phyloP scores from a whole-genome alignment of 1,140 invertebrate genomes.

The Listronotus oregonensis region DNA sequence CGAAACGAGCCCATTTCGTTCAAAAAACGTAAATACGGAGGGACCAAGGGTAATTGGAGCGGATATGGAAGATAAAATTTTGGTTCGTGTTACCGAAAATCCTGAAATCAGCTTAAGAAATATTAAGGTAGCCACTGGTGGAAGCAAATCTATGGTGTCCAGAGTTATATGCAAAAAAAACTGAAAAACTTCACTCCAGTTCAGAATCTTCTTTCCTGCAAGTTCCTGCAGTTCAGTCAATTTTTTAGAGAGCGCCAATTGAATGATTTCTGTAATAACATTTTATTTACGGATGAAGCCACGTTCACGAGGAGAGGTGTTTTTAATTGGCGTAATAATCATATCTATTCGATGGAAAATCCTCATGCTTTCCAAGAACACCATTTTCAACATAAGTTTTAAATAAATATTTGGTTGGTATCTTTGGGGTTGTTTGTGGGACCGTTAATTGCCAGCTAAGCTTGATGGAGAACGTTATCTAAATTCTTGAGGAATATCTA shows the following conservation, averaged over 20 bases:
- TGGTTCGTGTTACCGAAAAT: slow-evolving; percentile 5
- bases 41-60: background rate
- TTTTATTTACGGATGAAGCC: slow-evolving; percentile 4
- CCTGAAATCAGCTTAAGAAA: background rate
- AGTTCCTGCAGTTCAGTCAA: background rate
- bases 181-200: background rate
- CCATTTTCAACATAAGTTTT: slow-evolving; percentile 11
- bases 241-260: background rate
- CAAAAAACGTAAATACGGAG: background rate
- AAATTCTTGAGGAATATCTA: no score
- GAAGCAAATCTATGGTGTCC: no score
- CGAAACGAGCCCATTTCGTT: slow-evolving; percentile 8
- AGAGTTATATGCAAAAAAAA: no score
- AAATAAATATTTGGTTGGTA: slow-evolving; percentile 1
- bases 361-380: background rate
- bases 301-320: background rate
- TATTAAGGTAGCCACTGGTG: background rate
- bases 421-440: no score
- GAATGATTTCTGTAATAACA: background rate
- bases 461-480: no score
- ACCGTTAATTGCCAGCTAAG: no score
- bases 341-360: background rate
- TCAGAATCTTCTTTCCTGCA: background rate
- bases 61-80: slow-evolving; percentile 10
- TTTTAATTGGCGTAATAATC: no score